Conservation (phyloP, 2,888 invertebrate genomes). For the Periphyllus acericola region DNA sequence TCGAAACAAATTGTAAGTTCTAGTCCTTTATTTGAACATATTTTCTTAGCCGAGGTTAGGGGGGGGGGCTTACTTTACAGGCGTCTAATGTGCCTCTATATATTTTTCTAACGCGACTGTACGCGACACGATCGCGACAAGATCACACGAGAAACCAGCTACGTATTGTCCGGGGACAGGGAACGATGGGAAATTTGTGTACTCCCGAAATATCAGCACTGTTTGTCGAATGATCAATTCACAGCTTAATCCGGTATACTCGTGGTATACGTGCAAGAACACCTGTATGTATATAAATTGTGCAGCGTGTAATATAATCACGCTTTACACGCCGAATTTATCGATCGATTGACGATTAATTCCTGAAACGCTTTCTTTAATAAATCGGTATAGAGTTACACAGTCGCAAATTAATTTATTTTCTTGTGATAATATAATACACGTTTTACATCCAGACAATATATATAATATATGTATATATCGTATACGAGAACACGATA, state of each 20-base stretch:
- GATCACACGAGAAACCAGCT: background rate
- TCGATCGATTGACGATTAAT: slow-evolving; percentile 11
- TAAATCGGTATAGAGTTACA: slow-evolving; percentile 22
- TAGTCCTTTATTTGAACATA: too few species aligned
- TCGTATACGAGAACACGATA: slow-evolving; percentile 18
- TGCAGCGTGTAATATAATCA: background rate
- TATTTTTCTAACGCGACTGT: slow-evolving; percentile 2
- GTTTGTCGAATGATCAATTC: background rate
- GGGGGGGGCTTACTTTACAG: too few species aligned
- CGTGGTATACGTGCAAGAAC: background rate
- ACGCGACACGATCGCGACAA: background rate
- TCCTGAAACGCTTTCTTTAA: background rate
- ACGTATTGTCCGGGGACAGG: background rate
- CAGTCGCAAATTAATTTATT: background rate
- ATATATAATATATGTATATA: background rate
- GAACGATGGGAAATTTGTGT: background rate
- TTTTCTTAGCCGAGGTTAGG: too few species aligned
- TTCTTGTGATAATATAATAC: background rate
- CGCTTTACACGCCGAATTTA: background rate
- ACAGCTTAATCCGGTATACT: background rate
- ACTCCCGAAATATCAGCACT: background rate
- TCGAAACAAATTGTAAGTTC: too few species aligned
- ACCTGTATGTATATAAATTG: background rate
- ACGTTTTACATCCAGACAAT: background rate
- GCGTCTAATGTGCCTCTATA: background rate